phyloP scores from a whole-genome alignment of 2,113 vertebrate genomes.

The Charina bottae region DNA sequence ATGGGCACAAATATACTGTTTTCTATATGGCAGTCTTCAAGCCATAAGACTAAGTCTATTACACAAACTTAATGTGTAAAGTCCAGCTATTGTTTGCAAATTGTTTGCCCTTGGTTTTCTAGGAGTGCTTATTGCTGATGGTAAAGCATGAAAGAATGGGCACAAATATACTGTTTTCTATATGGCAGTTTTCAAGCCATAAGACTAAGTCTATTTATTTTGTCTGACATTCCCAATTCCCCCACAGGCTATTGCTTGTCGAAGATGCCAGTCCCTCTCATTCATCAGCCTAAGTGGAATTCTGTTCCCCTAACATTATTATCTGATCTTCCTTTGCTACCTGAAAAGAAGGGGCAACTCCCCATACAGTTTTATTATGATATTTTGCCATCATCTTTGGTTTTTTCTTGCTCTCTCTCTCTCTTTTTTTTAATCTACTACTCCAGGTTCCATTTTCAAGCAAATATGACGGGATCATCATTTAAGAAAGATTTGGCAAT shows the following conservation, averaged over 20 bases:
- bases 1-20: conserved; percentile 2
- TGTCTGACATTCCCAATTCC: conserved; percentile 46
- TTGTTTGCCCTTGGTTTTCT: background rate
- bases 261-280: conserved; percentile 49
- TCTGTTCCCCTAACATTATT: conserved; percentile 53
- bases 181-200: conserved; percentile 29
- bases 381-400: conserved; percentile 49
- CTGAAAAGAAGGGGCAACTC: background rate
- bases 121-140: conserved; percentile 1
- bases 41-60: conserved; percentile 16
- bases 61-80: background rate
- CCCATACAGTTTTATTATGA: conserved; percentile 29
- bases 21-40: conserved; percentile 32
- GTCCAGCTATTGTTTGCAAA: background rate
- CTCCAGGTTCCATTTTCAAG: conserved; percentile 36
- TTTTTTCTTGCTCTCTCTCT: conserved; percentile 44
- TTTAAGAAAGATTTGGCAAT: conserved; percentile 48
- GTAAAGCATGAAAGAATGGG: conserved; percentile 19
- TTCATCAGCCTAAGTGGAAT: conserved; percentile 50
- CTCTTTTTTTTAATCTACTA: background rate
- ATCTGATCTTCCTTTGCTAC: conserved; percentile 57
- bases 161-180: conserved; percentile 18
- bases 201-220: conserved; percentile 49
- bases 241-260: conserved; percentile 26
- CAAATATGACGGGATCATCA: conserved; percentile 47